Evolutionary conservation across 1,140 invertebrate species (phyloP).

Genomic region (Potamilus streckersoni): DNA sequence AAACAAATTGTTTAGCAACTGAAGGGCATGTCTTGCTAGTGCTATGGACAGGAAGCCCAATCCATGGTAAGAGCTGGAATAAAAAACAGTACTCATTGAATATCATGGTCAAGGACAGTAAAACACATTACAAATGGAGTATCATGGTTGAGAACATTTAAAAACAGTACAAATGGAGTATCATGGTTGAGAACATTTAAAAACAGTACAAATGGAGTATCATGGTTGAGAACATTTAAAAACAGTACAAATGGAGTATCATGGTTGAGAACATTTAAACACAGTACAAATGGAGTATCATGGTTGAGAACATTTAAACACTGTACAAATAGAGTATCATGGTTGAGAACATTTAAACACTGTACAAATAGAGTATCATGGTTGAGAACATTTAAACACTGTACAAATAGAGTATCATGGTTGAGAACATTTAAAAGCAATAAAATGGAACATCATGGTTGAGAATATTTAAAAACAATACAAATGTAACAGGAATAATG

Average conservation of each 20-base stretch:
- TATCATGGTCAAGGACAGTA: neutral
- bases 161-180: neutral
- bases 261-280: neutral
- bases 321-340: neutral
- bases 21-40: slow-evolving; percentile 79
- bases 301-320: neutral
- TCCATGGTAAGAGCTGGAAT: slow-evolving; percentile 71
- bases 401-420: neutral
- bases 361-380: neutral
- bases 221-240: neutral
- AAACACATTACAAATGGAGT: neutral
- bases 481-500: neutral
- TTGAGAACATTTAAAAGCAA: too few species aligned
- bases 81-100: slow-evolving; percentile 1
- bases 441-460: neutral
- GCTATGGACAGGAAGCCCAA: slow-evolving; percentile 86
- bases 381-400: too few species aligned
- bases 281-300: neutral
- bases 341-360: neutral
- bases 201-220: slow-evolving; percentile 1
- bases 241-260: neutral
- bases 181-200: neutral
- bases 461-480: too few species aligned
- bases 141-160: too few species aligned
- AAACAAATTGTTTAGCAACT: slow-evolving; percentile 75